Percentiles rank a stretch among this genome's conserved stretches.
These are phyloP conservation scores for Microctonus hyperodae DNA, from an alignment of 2,888 invertebrate species.

Conservation along the genomic window DNA sequence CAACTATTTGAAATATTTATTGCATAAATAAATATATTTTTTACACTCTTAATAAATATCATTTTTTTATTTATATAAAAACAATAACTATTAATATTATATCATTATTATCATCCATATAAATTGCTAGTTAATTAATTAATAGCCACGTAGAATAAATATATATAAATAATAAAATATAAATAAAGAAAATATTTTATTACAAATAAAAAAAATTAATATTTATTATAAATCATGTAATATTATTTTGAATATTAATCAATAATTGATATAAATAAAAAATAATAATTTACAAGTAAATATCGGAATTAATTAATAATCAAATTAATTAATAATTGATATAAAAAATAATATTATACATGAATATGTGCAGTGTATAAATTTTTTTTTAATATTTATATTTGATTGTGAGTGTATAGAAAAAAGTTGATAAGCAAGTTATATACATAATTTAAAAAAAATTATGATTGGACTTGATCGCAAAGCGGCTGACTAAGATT, in stretches of 20 bases:
- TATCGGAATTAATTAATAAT: too few species aligned
- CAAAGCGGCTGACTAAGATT: background rate
- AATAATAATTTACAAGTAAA: too few species aligned
- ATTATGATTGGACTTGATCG: background rate
- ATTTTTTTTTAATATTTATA: background rate
- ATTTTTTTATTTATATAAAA: too few species aligned
- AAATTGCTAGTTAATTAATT: constrained; percentile 18
- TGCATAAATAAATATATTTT: constrained; percentile 7
- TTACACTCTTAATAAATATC: constrained; percentile 18
- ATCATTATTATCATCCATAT: constrained; percentile 8
- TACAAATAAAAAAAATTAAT: too few species aligned
- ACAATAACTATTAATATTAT: background rate
- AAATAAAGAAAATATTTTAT: background rate
- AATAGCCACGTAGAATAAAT: constrained; percentile 15
- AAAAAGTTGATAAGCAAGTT: background rate
- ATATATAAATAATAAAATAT: background rate
- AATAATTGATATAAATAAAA: too few species aligned
- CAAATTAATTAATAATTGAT: too few species aligned
- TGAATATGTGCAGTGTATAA: too few species aligned
- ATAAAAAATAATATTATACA: too few species aligned
- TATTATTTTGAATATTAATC: too few species aligned
- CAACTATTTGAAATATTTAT: constrained; percentile 3
- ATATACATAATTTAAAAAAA: background rate
- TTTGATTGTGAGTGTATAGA: background rate
- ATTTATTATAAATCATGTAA: too few species aligned